These are phyloP conservation scores for Diglossa cyanea DNA, from an alignment of 2,797 vertebrate species.

Conservation along the genomic window DNA sequence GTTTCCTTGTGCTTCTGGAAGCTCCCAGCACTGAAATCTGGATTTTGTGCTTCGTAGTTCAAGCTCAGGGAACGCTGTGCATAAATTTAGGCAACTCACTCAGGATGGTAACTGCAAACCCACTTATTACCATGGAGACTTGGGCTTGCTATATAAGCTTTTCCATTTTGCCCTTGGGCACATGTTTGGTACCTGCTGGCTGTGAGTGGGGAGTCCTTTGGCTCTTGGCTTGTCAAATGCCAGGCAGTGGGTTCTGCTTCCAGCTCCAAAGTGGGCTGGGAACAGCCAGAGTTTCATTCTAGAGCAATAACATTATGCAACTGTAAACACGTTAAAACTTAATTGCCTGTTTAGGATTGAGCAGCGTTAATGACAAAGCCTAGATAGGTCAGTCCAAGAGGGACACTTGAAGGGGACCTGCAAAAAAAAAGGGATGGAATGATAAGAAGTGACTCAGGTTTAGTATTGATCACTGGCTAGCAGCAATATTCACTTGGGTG, in stretches of 20 bases:
- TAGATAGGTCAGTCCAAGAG: background rate
- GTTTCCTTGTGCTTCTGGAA: background rate
- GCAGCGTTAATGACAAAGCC: background rate
- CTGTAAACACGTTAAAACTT: conserved; percentile 25
- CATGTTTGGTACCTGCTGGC: background rate
- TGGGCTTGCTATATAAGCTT: background rate
- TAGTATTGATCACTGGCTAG: background rate
- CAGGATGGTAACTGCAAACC: background rate
- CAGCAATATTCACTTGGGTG: background rate
- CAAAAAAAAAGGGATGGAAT: background rate
- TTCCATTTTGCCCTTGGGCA: background rate
- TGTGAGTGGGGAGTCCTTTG: background rate
- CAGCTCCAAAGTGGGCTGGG: background rate
- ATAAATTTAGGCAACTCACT: background rate
- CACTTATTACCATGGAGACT: background rate
- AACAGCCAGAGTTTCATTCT: conserved; percentile 1
- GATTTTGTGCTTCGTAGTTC: background rate
- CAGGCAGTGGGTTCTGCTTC: background rate
- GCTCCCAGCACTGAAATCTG: background rate
- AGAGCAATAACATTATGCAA: conserved; percentile 44
- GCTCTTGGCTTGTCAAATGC: background rate
- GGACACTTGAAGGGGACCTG: background rate
- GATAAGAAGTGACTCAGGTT: background rate
- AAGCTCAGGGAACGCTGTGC: background rate
- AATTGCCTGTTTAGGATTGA: conserved; percentile 39